A percentile compares a stretch with the other conserved stretches of the same genome.
Conservation (phyloP, 2,113 vertebrate genomes). For the human (Homo sapiens) region GRCh38 chr4:157291501-157292000, state of each 20-base stretch:
- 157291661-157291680: not conserved
- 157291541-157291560: constrained; percentile 18
- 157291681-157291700: not conserved
- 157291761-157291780: not conserved
- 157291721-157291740: not conserved
- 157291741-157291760: not conserved
- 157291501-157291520: not conserved
- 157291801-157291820: not conserved
- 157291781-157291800: not conserved
- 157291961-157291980: not conserved
- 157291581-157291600: constrained; percentile 23
- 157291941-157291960: not conserved
- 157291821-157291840: not conserved
- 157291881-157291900: not conserved
- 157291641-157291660: not conserved
- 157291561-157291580: constrained; percentile 25
- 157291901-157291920: not conserved
- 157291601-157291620: constrained; percentile 46
- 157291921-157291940: not conserved
- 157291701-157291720: not conserved
- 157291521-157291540: not conserved
- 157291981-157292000: not conserved
- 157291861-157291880: not conserved
- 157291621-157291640: not conserved
- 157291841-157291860: not conserved